Percentiles rank a stretch among this genome's conserved stretches.
These are phyloP conservation scores for Colostygia pectinataria DNA, from an alignment of 2,888 invertebrate species.

Conservation along the genomic window DNA sequence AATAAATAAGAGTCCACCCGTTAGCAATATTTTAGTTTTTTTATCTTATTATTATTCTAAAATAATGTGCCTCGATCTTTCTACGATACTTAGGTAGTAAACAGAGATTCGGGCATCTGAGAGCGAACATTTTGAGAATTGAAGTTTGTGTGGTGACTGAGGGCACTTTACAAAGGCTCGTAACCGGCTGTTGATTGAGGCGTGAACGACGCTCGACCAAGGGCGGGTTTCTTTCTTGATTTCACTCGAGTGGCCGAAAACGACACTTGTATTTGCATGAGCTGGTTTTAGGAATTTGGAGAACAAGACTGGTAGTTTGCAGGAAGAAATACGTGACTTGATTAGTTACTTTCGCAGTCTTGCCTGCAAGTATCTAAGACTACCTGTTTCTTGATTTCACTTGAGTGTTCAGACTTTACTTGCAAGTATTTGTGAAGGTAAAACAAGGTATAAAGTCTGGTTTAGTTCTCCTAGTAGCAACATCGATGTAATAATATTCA, in stretches of 20 bases:
- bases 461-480: too few relatives aligned
- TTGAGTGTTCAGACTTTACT: not conserved
- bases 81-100: slow-evolving; percentile 20
- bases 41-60: not conserved
- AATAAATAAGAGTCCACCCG: too few relatives aligned
- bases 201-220: slow-evolving; percentile 74
- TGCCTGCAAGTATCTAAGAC: slow-evolving; percentile 1
- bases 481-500: too few relatives aligned
- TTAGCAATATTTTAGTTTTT: too few relatives aligned
- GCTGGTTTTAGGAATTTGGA: slow-evolving; percentile 63
- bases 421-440: too few relatives aligned
- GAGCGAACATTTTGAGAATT: slow-evolving; percentile 46
- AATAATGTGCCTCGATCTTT: slow-evolving; percentile 7
- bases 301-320: slow-evolving; percentile 34
- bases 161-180: slow-evolving; percentile 71
- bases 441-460: too few relatives aligned
- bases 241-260: slow-evolving; percentile 78
- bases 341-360: slow-evolving; percentile 7
- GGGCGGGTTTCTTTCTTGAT: slow-evolving; percentile 78
- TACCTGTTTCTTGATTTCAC: not conserved
- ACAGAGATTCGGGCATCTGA: slow-evolving; percentile 34
- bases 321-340: slow-evolving; percentile 18
- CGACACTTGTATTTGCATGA: slow-evolving; percentile 80
- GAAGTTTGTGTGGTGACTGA: slow-evolving; percentile 58
- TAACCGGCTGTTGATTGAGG: slow-evolving; percentile 79